Conservation (phyloP, 2,888 invertebrate species). For the Campoplex capitator region DNA sequence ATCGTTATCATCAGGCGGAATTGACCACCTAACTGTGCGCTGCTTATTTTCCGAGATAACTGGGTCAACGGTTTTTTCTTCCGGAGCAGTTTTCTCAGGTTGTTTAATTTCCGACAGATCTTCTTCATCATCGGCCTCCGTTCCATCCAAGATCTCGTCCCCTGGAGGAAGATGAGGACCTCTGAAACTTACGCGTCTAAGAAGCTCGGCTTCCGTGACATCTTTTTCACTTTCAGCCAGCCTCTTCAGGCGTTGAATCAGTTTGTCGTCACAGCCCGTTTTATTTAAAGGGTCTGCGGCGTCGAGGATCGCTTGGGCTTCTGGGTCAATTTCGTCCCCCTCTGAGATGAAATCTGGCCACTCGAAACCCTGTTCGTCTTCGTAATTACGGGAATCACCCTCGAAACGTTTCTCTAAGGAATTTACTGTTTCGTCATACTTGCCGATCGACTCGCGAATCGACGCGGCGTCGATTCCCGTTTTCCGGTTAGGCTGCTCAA, state of each 20-base stretch:
- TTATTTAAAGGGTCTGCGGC: background rate
- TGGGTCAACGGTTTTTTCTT: background rate
- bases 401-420: slow-evolving; percentile 7
- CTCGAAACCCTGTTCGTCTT: background rate
- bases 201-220: background rate
- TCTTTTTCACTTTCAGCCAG: background rate
- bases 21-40: slow-evolving; percentile 9
- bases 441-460: background rate
- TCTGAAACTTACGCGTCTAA: background rate
- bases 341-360: background rate
- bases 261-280: background rate
- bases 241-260: background rate
- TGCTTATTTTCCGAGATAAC: background rate
- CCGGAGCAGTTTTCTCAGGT: background rate
- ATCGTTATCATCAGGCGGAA: background rate
- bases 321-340: background rate
- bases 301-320: background rate
- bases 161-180: background rate
- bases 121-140: slow-evolving; percentile 20
- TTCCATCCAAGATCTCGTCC: background rate
- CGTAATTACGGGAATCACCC: background rate
- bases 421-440: background rate
- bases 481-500: background rate
- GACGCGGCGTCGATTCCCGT: background rate
- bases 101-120: background rate